These are phyloP conservation scores for Lycocorax pyrrhopterus DNA, from an alignment of 2,113 vertebrate species.

Conservation along the genomic window DNA sequence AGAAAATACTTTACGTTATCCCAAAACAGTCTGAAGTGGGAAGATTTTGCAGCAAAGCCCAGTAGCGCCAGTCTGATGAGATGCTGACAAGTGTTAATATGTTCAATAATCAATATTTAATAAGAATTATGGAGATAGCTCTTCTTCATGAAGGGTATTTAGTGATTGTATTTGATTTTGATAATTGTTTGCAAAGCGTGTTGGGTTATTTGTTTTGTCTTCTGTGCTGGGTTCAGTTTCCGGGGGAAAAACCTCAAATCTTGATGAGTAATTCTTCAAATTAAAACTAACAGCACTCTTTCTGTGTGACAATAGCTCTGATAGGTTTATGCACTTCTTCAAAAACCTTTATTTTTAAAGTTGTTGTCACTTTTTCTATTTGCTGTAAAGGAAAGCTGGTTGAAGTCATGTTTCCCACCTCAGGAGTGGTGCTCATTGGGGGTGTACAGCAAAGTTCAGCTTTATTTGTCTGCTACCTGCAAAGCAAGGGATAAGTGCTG, in stretches of 20 bases:
- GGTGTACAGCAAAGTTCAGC: background rate
- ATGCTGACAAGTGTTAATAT: background rate
- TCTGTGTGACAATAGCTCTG: background rate
- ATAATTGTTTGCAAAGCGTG: background rate
- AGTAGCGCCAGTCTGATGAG: background rate
- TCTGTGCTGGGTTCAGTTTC: background rate
- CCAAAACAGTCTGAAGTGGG: background rate
- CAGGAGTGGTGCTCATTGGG: background rate
- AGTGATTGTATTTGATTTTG: background rate
- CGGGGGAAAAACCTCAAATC: background rate
- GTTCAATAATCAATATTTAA: slow-evolving; percentile 45
- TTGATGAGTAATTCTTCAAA: background rate
- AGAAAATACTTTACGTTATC: background rate
- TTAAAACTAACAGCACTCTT: background rate
- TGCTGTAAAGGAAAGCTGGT: background rate
- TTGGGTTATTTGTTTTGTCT: background rate
- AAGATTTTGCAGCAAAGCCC: background rate
- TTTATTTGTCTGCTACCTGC: slow-evolving; percentile 62
- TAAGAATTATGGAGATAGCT: background rate
- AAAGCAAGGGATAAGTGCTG: slow-evolving; percentile 14
- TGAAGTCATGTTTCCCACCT: background rate
- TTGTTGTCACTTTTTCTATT: background rate
- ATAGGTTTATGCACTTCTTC: background rate
- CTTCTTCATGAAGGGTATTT: background rate
- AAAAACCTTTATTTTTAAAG: background rate